Percentiles rank a stretch among this genome's conserved stretches.
phyloP scores from a whole-genome alignment of 1,140 invertebrate genomes.

The Lepidurus arcticus region DNA sequence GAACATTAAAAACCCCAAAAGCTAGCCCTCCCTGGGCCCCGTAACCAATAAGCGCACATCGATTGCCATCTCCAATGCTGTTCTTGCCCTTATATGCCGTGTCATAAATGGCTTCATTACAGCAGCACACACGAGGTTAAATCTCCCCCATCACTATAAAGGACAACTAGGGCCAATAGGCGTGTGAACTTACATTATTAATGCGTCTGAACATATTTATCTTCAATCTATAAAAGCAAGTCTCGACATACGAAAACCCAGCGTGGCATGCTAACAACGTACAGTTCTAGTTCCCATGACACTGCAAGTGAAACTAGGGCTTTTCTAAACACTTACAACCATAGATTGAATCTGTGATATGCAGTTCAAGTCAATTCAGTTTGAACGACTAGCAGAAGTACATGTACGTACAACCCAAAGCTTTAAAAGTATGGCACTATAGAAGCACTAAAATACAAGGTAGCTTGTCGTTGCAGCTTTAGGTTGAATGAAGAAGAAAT shows the following conservation, averaged over 20 bases:
- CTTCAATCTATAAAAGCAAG: background rate
- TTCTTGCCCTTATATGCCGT: constrained; percentile 16
- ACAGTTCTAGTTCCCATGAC: background rate
- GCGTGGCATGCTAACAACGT: background rate
- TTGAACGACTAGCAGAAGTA: too few species aligned
- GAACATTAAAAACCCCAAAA: constrained; percentile 3
- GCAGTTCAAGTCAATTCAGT: too few species aligned
- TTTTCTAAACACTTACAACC: background rate
- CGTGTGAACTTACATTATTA: background rate
- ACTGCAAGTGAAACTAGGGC: background rate
- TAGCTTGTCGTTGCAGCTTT: too few species aligned
- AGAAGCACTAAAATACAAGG: too few species aligned
- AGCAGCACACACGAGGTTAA: constrained; percentile 21
- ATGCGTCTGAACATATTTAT: background rate
- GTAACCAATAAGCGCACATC: constrained; percentile 4
- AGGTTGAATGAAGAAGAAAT: background rate
- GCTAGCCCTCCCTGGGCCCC: background rate
- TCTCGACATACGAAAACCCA: background rate
- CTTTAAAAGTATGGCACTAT: too few species aligned
- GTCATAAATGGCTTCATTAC: constrained; percentile 19
- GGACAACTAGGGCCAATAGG: background rate
- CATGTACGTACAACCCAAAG: too few species aligned
- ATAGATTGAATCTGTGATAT: background rate
- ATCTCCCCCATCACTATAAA: background rate
- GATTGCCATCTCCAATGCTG: constrained; percentile 13